Percentiles rank a stretch among this genome's conserved stretches.
Evolutionary conservation across 2,888 invertebrate genomes (phyloP).

Genomic region (Harpalus rubripes): DNA sequence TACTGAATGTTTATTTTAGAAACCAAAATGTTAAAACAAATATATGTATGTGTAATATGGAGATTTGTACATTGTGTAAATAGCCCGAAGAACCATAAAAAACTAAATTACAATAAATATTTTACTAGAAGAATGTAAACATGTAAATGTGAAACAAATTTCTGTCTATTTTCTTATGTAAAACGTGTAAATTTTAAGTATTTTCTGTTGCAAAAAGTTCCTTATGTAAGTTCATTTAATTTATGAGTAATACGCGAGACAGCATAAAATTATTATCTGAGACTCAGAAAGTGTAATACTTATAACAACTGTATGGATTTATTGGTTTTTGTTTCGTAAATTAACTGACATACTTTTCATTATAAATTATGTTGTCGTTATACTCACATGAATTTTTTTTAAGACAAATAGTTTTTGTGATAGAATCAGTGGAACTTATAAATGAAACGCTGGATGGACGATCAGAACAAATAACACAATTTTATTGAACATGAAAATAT

Average conservation of each 20-base stretch:
- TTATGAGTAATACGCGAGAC: not conserved
- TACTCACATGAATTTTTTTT: too few relatives aligned
- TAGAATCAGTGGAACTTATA: too few relatives aligned
- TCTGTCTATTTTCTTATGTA: not conserved
- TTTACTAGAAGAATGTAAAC: not conserved
- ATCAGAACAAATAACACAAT: too few relatives aligned
- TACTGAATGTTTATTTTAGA: too few relatives aligned
- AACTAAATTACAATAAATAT: not conserved
- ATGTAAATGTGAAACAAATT: not conserved
- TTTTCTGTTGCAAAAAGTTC: not conserved
- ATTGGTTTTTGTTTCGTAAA: too few relatives aligned
- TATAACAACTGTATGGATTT: too few relatives aligned
- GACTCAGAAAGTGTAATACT: not conserved
- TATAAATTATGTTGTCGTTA: too few relatives aligned
- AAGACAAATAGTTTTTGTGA: too few relatives aligned
- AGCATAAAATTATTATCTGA: not conserved
- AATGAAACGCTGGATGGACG: too few relatives aligned
- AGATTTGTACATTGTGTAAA: not conserved
- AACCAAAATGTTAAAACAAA: not conserved
- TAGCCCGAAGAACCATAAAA: not conserved
- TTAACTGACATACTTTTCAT: too few relatives aligned
- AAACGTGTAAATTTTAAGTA: not conserved
- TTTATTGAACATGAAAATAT: too few relatives aligned
- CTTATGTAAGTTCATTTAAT: not conserved
- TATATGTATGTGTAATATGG: not conserved